Evolutionary conservation across 2,113 vertebrate genomes (phyloP).

Genomic region (Caloenas nicobarica): DNA sequence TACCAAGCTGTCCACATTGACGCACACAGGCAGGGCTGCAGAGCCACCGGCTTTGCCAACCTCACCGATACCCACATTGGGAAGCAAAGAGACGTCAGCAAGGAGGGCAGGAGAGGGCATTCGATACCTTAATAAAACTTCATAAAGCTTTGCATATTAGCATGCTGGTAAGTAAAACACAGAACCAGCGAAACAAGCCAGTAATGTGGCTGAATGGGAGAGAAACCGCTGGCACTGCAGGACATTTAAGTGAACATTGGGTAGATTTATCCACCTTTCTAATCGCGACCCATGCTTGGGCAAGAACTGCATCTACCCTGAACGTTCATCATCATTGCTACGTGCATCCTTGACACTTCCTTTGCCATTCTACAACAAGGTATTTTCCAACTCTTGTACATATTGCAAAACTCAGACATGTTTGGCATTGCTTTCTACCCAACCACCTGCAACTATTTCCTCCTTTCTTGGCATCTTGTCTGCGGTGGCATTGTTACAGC

Average conservation of each 20-base stretch:
- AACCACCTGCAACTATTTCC: background rate
- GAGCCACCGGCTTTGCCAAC: background rate
- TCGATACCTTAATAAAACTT: background rate
- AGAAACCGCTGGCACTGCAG: background rate
- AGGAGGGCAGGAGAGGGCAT: background rate
- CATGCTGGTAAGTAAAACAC: background rate
- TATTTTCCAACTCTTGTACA: background rate
- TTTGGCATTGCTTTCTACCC: background rate
- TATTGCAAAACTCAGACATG: background rate
- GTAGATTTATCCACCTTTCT: background rate
- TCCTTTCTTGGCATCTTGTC: background rate
- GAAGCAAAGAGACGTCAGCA: fast-evolving
- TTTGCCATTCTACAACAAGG: background rate
- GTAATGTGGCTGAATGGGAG: background rate
- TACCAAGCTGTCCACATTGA: background rate
- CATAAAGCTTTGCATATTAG: background rate
- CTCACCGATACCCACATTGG: fast-evolving
- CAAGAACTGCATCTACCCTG: background rate
- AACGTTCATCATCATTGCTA: background rate
- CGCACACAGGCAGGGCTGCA: background rate
- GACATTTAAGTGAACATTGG: background rate
- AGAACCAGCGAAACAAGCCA: background rate
- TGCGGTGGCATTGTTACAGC: background rate
- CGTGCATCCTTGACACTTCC: background rate
- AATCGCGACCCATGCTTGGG: background rate